Base-by-base conservation (phyloP, 1,140 invertebrate genomes). In the Thaumatotibia leucotreta region DNA sequence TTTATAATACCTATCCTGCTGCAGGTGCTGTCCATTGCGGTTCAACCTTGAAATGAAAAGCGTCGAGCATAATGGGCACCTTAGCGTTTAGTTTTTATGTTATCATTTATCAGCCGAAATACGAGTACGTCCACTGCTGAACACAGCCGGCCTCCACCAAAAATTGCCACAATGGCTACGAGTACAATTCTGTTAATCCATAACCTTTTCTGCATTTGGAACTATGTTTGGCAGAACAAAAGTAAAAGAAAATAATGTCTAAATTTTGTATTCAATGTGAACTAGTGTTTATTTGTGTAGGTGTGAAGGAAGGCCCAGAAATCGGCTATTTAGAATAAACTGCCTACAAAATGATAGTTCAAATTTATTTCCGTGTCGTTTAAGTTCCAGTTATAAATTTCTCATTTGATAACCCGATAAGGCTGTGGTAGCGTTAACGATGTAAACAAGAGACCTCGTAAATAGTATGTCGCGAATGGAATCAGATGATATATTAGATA, bases 361-460 rank as follows among this genome's bases (percentile, higher is more conserved):
- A 77, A 79, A 82, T 82, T 83, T 82, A 81, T 80, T 78, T 82
- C 61, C 67, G 52, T 62, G 71, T 75, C 78, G 71, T 79, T 83
- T 82, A 83, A 68, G 65, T 65, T 61, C 70, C 74, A 67, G 66
- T 72, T 73, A 76, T 61, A 67, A 74, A 76, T 75, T 71, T 75
- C 68, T 70, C 70, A 58, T 58, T 27, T 58, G 27, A 58, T 58
- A 11, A 58, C 52, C 52, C 11, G 52, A 58, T 58, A 58, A 58
- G 52, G 27, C 23, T 24, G 24, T 29, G 27, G 52, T 58, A 58
- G 52, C 52, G 24, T 58, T 14, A 58, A 29, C 24, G 23, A 54
- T 54, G 27, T 58, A 58, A 58, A 58, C 29, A 54, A 54, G 50
- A 31, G n/a, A 58, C 52, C 27, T 27, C 27, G 24, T 58, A 58